These are phyloP conservation scores for Synergus laeviventris DNA, from an alignment of 2,888 invertebrate species.

Conservation along the genomic window DNA sequence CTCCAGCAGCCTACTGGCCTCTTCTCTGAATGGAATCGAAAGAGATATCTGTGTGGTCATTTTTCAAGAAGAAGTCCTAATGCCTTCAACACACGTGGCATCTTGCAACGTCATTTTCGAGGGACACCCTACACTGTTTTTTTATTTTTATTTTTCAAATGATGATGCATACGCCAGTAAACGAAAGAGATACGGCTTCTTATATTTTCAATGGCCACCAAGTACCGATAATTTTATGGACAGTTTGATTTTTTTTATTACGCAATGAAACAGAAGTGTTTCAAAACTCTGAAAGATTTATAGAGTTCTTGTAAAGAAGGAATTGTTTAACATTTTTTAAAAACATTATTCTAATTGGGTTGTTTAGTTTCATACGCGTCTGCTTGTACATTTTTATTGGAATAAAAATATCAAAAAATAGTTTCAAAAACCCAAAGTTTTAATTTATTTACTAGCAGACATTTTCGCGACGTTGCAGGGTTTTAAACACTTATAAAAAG, in stretches of 20 bases:
- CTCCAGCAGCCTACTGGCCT: conserved; percentile 58
- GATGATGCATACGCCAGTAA: conserved; percentile 50
- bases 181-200: conserved; percentile 57
- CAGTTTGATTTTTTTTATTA: conserved; percentile 6
- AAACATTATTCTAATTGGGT: too few relatives aligned
- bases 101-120: conserved; percentile 57
- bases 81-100: conserved; percentile 57
- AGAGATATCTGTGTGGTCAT: conserved; percentile 70
- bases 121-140: conserved; percentile 53
- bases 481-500: too few relatives aligned
- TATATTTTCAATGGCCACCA: conserved; percentile 48
- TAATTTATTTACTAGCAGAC: too few relatives aligned
- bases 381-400: too few relatives aligned
- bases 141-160: conserved; percentile 50
- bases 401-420: too few relatives aligned
- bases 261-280: neutral
- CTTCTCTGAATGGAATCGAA: conserved; percentile 65
- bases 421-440: too few relatives aligned
- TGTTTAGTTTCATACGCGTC: too few relatives aligned
- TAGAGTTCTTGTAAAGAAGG: too few relatives aligned
- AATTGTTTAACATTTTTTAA: too few relatives aligned
- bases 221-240: conserved; percentile 20
- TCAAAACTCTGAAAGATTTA: neutral
- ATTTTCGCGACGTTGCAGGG: too few relatives aligned
- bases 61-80: conserved; percentile 64